A percentile compares a stretch with the other conserved stretches of the same genome.
Evolutionary conservation across 2,888 invertebrate species (phyloP).

Genomic region (Melipona beecheii): DNA sequence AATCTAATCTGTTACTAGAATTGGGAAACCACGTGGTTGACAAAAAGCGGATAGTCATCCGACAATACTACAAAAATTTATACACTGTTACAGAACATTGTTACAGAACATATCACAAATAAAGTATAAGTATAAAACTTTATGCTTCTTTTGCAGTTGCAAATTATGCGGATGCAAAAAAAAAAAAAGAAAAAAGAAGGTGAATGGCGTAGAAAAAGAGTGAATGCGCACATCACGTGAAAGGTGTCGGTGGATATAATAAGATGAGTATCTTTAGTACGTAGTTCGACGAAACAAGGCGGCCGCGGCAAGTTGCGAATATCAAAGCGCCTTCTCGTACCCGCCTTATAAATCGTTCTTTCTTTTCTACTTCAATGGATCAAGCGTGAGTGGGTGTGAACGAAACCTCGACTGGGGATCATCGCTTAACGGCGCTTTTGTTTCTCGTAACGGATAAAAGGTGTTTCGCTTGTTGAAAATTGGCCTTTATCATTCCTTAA

Average conservation of each 20-base stretch:
- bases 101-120: too few relatives aligned
- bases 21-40: too few relatives aligned
- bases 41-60: too few relatives aligned
- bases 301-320: constrained; percentile 46
- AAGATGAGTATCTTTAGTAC: constrained; percentile 58
- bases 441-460: constrained; percentile 4
- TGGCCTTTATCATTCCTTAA: constrained; percentile 9
- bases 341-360: constrained; percentile 32
- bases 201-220: constrained; percentile 46
- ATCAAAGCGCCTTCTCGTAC: constrained; percentile 32
- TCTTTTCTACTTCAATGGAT: constrained; percentile 15
- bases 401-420: constrained; percentile 47
- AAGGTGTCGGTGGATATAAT: constrained; percentile 54
- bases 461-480: constrained; percentile 20
- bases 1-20: too few relatives aligned
- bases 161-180: neutral
- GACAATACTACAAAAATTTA: too few relatives aligned
- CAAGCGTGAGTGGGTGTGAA: constrained; percentile 38
- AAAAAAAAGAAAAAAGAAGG: neutral
- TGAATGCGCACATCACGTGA: constrained; percentile 52
- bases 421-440: constrained; percentile 40
- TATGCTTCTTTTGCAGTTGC: neutral
- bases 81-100: too few relatives aligned
- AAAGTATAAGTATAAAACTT: neutral
- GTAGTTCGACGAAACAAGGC: constrained; percentile 50